Base-by-base conservation (phyloP, 35 echinoderm and acorn worm genomes). In the Ptychodera flava region DNA sequence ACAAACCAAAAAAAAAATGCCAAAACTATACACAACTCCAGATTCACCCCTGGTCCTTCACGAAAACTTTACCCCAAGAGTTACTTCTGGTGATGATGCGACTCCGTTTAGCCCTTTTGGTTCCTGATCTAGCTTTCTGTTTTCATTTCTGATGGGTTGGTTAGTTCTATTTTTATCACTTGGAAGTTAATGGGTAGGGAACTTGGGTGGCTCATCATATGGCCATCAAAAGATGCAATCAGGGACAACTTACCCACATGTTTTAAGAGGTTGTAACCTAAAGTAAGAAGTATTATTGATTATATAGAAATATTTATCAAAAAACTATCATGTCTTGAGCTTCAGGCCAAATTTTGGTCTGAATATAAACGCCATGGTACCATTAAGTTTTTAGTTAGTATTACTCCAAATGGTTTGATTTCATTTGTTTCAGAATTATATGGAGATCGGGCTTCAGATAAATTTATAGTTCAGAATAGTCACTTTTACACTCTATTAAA, bases 241-340 rank as follows among this genome's bases (percentile, higher is more conserved):
- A n/a, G n/a, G n/a, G n/a, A n/a, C n/a, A 79, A 16, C 16, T 79
- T 79, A 16, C 78, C 78, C 29, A 16, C 29, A 1, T 30, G 78
- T 16, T 79, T 79, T 16, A 1, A 16, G 78, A 79, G 32, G 16
- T 79, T n/a, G 78, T 79, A 30, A 6, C 78, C 78, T 1, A 79
- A 79, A 16, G 78, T 79, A 30, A n/a, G 85, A 86, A 78, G 78
- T 79, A 85, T 85, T 15, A 89, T 89, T 15, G 87, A 89, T 35
- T 89, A 81, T 37, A 83, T 81, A 83, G 87, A 89, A 32, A 45
- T 89, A 2, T 89, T 75, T 32, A 89, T 88, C 83, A 81, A 89
- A 29, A 22, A 36, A 30, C 38, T 38, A 1, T 37, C 78, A 15
- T 37, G 83, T 83, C 31, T 89, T 2, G 33, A n/a, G 16, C 36